Conservation (phyloP, 2,113 vertebrate species). For the Numenius arquata region DNA sequence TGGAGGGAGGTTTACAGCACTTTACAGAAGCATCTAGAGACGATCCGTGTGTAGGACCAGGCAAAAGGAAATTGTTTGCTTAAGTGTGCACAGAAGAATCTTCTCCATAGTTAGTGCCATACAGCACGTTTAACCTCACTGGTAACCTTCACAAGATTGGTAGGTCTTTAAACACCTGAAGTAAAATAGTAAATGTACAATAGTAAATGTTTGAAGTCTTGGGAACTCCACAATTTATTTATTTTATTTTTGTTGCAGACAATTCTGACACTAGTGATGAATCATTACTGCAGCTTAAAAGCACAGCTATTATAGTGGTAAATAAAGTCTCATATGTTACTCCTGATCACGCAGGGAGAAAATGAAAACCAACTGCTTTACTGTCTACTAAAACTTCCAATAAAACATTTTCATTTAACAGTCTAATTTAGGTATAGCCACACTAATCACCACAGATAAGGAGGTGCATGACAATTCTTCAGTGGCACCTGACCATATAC, state of each 20-base stretch:
- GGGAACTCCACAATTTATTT: neutral
- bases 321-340: neutral
- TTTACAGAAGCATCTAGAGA: neutral
- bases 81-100: neutral
- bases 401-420: neutral
- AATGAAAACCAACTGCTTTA: neutral
- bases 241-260: neutral
- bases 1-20: neutral
- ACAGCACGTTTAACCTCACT: neutral
- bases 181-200: neutral
- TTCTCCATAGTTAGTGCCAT: neutral
- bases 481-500: fast-evolving
- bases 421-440: neutral
- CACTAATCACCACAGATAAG: neutral
- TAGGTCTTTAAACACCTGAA: neutral
- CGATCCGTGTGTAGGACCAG: neutral
- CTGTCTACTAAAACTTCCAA: neutral
- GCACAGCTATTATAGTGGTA: neutral
- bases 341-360: neutral
- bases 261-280: neutral
- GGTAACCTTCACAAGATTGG: neutral
- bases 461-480: neutral
- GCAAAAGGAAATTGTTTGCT: neutral
- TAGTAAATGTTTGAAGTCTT: neutral
- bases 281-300: neutral